Evolutionary conservation across 2,113 vertebrate genomes (phyloP).

Genomic region (Brachyistius frenatus): DNA sequence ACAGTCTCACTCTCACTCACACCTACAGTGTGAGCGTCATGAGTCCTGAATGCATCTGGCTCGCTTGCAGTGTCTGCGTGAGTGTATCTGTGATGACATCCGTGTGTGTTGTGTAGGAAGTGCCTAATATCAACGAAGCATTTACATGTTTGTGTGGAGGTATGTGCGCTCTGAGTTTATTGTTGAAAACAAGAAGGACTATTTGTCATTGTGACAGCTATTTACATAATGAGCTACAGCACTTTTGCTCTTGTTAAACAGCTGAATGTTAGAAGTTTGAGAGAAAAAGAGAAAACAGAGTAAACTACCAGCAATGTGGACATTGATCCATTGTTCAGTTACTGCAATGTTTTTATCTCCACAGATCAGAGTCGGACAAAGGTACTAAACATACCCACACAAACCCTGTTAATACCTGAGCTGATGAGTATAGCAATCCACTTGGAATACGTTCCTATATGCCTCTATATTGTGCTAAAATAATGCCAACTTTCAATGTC

Average conservation of each 20-base stretch:
- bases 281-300: constrained; percentile 13
- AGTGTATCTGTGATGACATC: constrained; percentile 13
- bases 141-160: constrained; percentile 2
- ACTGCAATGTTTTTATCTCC: not conserved
- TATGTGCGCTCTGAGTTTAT: constrained; percentile 9
- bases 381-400: not conserved
- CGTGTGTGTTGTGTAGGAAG: constrained; percentile 11
- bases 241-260: constrained; percentile 29
- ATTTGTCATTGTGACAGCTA: constrained; percentile 14
- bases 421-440: not conserved
- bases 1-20: constrained; percentile 12
- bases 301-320: not conserved
- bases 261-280: constrained; percentile 1
- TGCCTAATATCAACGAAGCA: constrained; percentile 11
- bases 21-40: constrained; percentile 15
- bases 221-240: constrained; percentile 44
- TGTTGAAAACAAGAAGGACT: constrained; percentile 11
- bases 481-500: not conserved
- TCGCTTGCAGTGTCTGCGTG: constrained; percentile 29
- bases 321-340: constrained; percentile 21
- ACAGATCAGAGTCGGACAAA: constrained; percentile 12
- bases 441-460: too few species aligned
- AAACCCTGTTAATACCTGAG: not conserved
- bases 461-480: not conserved
- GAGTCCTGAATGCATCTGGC: constrained; percentile 31